Evolutionary conservation across 2,888 invertebrate species (phyloP), one percentile per base, ranked within the genome.

Genomic region (Hypsopygia costalis): DNA sequence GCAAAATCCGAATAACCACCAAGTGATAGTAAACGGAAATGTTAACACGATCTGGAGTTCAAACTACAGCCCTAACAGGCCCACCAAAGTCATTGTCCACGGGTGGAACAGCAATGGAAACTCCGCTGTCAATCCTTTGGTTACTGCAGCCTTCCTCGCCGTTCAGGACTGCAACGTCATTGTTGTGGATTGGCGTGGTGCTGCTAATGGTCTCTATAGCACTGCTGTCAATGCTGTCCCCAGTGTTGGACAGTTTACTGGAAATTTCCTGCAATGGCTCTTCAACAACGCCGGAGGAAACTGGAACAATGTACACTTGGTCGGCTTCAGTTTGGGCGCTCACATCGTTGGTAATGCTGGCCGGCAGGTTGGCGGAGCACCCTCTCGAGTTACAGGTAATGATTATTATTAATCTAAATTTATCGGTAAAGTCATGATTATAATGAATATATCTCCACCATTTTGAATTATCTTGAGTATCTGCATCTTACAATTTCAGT

Each of bases 251-350:
- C 60, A 67, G 35, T 62, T 53, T 41, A 61, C 86, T 1, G 89
- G 87, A 3, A 59, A 71, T 41, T 85, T 90, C 59, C 48, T 90
- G 4, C 59, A 66, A 6, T 86, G 82, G 77, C 69, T 85, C 9
- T 58, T 86, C 22, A 58, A 68, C 35, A 74, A 58, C 0, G 69
- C 66, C 12, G 82, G 85, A 20, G 75, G 79, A 3, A 70, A 77
- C 47, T 72, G 76, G 69, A 74, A 74, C 45, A 70, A 79, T 36
- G 65, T 87, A 0, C 89, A 90, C 46, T 57, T 89, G 6, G 58
- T 88, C 5, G 90, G 90, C 9, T 79, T 80, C 64, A 88, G 88
- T 48, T 69, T 90, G 48, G 89, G 90, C 0, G 83, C 87, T 39
- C 90, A 90, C 49, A 65, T 87, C 1, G 80, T 80, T 1, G 86